Percentiles rank a stretch among this genome's conserved stretches.
These are phyloP conservation scores for Octonoba sinensis DNA, from an alignment of 2,888 invertebrate genomes.

Conservation along the genomic window DNA sequence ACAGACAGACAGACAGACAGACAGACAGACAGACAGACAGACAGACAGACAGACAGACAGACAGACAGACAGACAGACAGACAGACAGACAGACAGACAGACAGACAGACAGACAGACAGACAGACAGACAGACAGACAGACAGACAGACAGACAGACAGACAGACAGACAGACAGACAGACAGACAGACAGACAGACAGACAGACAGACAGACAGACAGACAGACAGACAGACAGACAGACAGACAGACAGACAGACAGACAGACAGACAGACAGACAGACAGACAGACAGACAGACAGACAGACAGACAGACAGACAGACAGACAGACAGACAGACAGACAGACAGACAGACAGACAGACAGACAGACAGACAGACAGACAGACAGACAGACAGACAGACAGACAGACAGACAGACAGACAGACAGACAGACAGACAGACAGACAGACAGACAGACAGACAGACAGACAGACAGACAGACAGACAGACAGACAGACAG, in stretches of 20 bases:
- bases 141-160: constrained; percentile 1
- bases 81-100: constrained; percentile 1
- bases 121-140: constrained; percentile 1
- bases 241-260: constrained; percentile 1
- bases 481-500: constrained; percentile 1
- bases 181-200: not conserved
- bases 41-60: constrained; percentile 1
- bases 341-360: not conserved
- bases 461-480: not conserved
- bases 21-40: constrained; percentile 1
- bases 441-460: not conserved
- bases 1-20: constrained; percentile 1
- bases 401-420: not conserved
- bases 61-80: constrained; percentile 1
- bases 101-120: constrained; percentile 1
- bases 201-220: not conserved
- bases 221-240: not conserved
- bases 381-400: not conserved
- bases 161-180: constrained; percentile 1
- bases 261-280: not conserved
- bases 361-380: not conserved
- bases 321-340: not conserved
- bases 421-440: constrained; percentile 1
- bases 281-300: not conserved
- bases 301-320: not conserved